Evolutionary conservation across 2,797 vertebrate genomes (phyloP), one percentile per base, ranked within the genome.

Genomic region (Acridotheres tristis): DNA sequence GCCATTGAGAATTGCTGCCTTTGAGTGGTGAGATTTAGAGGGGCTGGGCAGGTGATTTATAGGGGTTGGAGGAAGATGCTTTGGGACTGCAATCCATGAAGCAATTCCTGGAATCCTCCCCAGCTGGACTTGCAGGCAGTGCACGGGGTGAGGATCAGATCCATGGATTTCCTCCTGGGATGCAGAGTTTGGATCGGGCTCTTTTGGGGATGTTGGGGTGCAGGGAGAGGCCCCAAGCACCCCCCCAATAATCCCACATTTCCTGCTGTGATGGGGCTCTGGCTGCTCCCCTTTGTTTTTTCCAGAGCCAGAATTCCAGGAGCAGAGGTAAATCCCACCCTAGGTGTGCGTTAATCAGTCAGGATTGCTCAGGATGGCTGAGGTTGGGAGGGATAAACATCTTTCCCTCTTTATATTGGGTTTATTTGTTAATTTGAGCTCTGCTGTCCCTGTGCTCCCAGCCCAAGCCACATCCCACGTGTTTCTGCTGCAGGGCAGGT

Each of bases 241-340:
- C 29, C 38, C 38, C 54, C 55, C n/a, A n/a, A n/a, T n/a, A 0
- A 0, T 2, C 19, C 59, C 34, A 12, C 1, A 1, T 40, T 22
- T 54, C 63, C 67, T 19, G n/a, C 26, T 26, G 2, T 12, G 54
- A 27, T 4, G 13, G 29, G 19, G 19, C 45, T 93, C 30, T 54
- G 1, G 0, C 50, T 22, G 48, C 57, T 85, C 19, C 42, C 13
- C 57, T 73, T 42, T 27, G 13, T 25, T 88, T 25, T 88, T 89
- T 36, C 38, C 67, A 63, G 82, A 74, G 62, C 2, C 55, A 77
- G 78, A 34, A n/a, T 75, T 73, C 45, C 53, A 17, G 30, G 79
- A 42, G 7, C 45, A 13, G 62, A 63, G 53, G 23, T 11, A 11
- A 91, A 77, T 68, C 38, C 10, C 71, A 42, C 36, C 30, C 74